Evolutionary conservation across 1,140 invertebrate genomes (phyloP).

Genomic region (Drosophila novamexicana): DNA sequence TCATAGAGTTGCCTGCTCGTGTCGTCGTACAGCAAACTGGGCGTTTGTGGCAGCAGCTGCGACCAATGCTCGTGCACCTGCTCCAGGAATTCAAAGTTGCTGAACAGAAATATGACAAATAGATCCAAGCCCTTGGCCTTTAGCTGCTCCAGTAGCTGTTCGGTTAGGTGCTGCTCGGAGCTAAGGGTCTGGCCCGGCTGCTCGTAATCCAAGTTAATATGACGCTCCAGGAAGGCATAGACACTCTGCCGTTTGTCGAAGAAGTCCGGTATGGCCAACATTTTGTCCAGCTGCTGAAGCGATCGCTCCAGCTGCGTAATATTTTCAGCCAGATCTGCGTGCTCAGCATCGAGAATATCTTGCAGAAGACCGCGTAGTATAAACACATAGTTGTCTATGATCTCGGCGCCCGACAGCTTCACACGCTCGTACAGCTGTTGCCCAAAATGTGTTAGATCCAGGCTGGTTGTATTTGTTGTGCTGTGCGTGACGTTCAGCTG

Average conservation of each 20-base stretch:
- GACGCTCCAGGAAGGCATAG: conserved; percentile 62
- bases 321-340: conserved; percentile 52
- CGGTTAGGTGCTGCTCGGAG: conserved; percentile 52
- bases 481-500: conserved; percentile 52
- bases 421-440: conserved; percentile 62
- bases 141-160: conserved; percentile 53
- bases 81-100: conserved; percentile 78
- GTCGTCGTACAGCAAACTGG: conserved; percentile 56
- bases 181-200: conserved; percentile 32
- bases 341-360: conserved; percentile 64
- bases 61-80: conserved; percentile 66
- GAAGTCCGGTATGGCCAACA: conserved; percentile 65
- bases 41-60: conserved; percentile 53
- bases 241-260: conserved; percentile 71
- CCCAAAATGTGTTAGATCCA: conserved; percentile 62
- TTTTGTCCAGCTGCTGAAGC: conserved; percentile 54
- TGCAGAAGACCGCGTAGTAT: conserved; percentile 64
- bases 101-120: conserved; percentile 75
- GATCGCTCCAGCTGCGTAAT: conserved; percentile 28
- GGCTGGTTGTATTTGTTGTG: not conserved
- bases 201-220: conserved; percentile 52
- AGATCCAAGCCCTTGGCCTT: conserved; percentile 70
- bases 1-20: conserved; percentile 53
- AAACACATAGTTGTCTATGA: conserved; percentile 72
- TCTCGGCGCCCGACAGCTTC: conserved; percentile 62